Conservation (phyloP, 2,797 vertebrate genomes). For the Pseudochirops cupreus region DNA sequence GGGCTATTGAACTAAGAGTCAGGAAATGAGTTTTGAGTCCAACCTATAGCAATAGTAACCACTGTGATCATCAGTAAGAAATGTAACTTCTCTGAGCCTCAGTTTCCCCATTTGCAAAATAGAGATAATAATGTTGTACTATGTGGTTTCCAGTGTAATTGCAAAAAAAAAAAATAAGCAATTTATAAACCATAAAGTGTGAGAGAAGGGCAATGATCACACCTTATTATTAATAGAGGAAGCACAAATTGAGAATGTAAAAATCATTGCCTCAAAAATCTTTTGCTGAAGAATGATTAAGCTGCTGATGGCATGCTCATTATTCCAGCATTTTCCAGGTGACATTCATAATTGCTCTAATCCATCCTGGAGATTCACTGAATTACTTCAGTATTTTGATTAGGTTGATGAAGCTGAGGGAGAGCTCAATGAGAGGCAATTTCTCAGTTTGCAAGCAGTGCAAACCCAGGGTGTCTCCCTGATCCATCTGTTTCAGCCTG, state of each 20-base stretch:
- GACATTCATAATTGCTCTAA: slow-evolving; percentile 3
- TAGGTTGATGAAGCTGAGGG: slow-evolving; percentile 9
- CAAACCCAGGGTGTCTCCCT: not conserved
- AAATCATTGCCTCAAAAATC: slow-evolving; percentile 13
- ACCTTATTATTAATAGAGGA: not conserved
- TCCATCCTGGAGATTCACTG: not conserved
- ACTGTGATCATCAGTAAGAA: not conserved
- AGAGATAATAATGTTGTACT: not conserved
- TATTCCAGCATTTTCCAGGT: slow-evolving; percentile 38
- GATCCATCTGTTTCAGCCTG: not conserved
- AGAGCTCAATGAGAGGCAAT: not conserved
- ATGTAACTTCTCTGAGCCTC: not conserved
- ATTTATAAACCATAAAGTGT: not conserved
- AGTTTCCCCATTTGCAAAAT: not conserved
- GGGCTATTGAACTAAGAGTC: not conserved
- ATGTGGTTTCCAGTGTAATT: not conserved
- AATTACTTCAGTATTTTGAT: slow-evolving; percentile 26
- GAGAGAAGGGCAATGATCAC: not conserved
- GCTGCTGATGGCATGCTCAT: not conserved
- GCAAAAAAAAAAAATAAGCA: not conserved
- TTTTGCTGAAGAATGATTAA: slow-evolving; percentile 21
- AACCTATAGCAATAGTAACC: not conserved
- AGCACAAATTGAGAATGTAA: not conserved
- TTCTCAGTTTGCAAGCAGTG: slow-evolving; percentile 34
- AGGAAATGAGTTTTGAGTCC: not conserved